These are phyloP conservation scores for Ornithoptera priamus DNA, from an alignment of 2,888 invertebrate species.

Conservation along the genomic window DNA sequence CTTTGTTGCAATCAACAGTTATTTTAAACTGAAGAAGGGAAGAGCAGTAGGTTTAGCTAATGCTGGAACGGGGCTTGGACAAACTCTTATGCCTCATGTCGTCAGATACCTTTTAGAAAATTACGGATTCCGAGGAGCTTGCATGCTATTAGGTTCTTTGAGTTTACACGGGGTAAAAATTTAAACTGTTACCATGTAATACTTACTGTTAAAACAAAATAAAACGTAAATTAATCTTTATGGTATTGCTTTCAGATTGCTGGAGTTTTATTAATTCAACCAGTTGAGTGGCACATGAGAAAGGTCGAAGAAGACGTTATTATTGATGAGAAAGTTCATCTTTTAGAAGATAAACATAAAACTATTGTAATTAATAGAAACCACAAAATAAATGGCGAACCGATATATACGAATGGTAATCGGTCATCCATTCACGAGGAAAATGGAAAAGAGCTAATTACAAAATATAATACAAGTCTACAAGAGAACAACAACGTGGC, in stretches of 20 bases:
- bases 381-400: slow-evolving; percentile 43
- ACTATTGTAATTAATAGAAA: slow-evolving; percentile 52
- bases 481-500: background rate
- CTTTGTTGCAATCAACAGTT: slow-evolving; percentile 85
- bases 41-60: slow-evolving; percentile 87
- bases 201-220: background rate
- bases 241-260: slow-evolving; percentile 62
- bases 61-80: slow-evolving; percentile 88
- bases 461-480: slow-evolving; percentile 1
- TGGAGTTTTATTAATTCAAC: slow-evolving; percentile 80
- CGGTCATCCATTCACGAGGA: slow-evolving; percentile 40
- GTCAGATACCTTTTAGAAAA: slow-evolving; percentile 82
- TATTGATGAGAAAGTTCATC: slow-evolving; percentile 60
- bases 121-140: slow-evolving; percentile 83
- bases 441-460: slow-evolving; percentile 28
- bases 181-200: background rate
- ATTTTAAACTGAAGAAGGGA: slow-evolving; percentile 84
- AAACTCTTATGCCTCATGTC: slow-evolving; percentile 86
- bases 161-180: slow-evolving; percentile 82
- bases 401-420: slow-evolving; percentile 34
- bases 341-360: slow-evolving; percentile 57
- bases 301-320: slow-evolving; percentile 60
- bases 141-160: slow-evolving; percentile 81
- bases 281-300: slow-evolving; percentile 79
- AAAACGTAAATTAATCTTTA: background rate